Evolutionary conservation across 1,140 invertebrate species (phyloP).

Genomic region (Brachionus rotundiformis): DNA sequence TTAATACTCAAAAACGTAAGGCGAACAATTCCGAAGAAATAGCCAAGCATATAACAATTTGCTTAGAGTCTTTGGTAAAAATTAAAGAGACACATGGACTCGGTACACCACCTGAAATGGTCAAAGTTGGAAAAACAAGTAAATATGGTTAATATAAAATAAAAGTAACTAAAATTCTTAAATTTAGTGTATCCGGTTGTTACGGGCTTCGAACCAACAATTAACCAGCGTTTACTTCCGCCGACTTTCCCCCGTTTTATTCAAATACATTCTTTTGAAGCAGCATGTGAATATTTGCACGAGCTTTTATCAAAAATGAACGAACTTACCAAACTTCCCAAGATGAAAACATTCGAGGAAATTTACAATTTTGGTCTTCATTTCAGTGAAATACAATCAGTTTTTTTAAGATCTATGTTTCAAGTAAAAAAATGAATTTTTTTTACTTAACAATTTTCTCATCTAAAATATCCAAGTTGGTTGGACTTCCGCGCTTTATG

Average conservation of each 20-base stretch:
- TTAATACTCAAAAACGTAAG: background rate
- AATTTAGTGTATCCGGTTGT: slow-evolving; percentile 53
- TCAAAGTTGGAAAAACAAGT: slow-evolving; percentile 45
- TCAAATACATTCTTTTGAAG: slow-evolving; percentile 69
- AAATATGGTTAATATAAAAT: too few species aligned
- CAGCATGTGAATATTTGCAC: background rate
- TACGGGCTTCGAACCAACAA: slow-evolving; percentile 88
- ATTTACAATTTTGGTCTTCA: slow-evolving; percentile 7
- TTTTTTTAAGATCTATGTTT: slow-evolving; percentile 44
- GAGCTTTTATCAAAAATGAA: background rate
- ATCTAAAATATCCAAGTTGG: slow-evolving; percentile 16
- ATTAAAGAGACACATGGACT: slow-evolving; percentile 51
- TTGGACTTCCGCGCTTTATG: background rate
- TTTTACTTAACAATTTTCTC: too few species aligned
- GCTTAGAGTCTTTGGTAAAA: background rate
- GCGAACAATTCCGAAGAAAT: slow-evolving; percentile 17
- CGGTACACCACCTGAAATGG: slow-evolving; percentile 50
- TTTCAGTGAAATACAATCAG: slow-evolving; percentile 23
- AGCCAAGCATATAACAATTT: slow-evolving; percentile 5
- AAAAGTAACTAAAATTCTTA: background rate
- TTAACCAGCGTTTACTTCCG: slow-evolving; percentile 88
- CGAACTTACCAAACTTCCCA: background rate
- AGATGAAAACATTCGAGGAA: slow-evolving; percentile 33
- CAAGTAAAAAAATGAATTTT: slow-evolving; percentile 14
- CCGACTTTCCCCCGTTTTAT: slow-evolving; percentile 97